A percentile compares a stretch with the other conserved stretches of the same genome.
Evolutionary conservation across 2,797 vertebrate genomes (phyloP).

Genomic region (Anabas testudineus): DNA sequence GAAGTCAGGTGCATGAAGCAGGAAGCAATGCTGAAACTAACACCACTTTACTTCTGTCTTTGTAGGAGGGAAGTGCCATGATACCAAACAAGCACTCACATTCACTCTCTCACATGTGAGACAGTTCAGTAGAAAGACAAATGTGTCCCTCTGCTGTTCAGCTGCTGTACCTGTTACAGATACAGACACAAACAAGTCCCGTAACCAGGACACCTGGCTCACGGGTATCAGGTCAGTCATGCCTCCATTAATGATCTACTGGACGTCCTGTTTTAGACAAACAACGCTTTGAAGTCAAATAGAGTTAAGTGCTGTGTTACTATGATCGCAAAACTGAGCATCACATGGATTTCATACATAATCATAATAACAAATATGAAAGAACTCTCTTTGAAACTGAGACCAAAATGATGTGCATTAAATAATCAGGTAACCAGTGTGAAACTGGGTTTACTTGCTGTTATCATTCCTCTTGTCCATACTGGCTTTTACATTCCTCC

Average conservation of each 20-base stretch:
- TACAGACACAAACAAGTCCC: constrained; percentile 45
- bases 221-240: constrained; percentile 5
- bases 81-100: constrained; percentile 57
- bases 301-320: constrained; percentile 61
- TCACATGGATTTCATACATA: not conserved
- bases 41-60: constrained; percentile 16
- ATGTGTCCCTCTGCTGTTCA: constrained; percentile 69
- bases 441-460: too few relatives aligned
- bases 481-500: too few relatives aligned
- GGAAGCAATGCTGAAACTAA: too few relatives aligned
- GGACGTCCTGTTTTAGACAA: constrained; percentile 65
- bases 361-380: too few relatives aligned
- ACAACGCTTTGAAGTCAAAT: constrained; percentile 66
- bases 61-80: constrained; percentile 61
- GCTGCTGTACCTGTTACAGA: constrained; percentile 69
- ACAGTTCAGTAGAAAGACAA: constrained; percentile 63
- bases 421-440: too few relatives aligned
- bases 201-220: constrained; percentile 8
- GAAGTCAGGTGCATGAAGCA: too few relatives aligned
- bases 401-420: too few relatives aligned
- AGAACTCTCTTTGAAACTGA: too few relatives aligned
- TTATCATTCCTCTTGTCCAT: too few relatives aligned
- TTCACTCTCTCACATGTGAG: constrained; percentile 46
- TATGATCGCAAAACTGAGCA: constrained; percentile 44
- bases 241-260: constrained; percentile 49